Conservation (phyloP, 2,888 invertebrate species). For the Apotomis betuletana region DNA sequence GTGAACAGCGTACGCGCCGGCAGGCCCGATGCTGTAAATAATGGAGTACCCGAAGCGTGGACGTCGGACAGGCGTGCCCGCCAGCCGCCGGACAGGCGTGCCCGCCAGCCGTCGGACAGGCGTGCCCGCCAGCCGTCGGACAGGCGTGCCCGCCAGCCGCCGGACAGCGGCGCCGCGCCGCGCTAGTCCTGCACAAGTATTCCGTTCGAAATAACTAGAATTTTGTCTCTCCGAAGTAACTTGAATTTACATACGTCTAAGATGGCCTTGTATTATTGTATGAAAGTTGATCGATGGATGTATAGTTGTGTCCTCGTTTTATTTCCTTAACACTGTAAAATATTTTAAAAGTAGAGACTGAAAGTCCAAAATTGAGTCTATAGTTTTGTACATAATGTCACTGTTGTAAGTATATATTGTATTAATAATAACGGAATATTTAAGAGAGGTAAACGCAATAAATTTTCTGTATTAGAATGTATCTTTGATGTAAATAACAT, state of each 20-base stretch:
- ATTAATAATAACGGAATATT: constrained; percentile 74
- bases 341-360: constrained; percentile 80
- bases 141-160: constrained; percentile 4
- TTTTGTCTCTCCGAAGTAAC: constrained; percentile 53
- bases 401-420: constrained; percentile 80
- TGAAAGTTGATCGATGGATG: constrained; percentile 57
- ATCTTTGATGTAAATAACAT: constrained; percentile 72
- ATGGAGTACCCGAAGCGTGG: neutral
- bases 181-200: constrained; percentile 39
- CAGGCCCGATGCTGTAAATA: neutral
- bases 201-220: constrained; percentile 49
- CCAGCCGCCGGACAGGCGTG: constrained; percentile 5
- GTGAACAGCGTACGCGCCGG: constrained; percentile 7
- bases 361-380: constrained; percentile 83
- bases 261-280: constrained; percentile 77
- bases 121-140: neutral
- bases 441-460: constrained; percentile 80
- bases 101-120: constrained; percentile 4
- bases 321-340: constrained; percentile 67
- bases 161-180: constrained; percentile 13
- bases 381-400: constrained; percentile 81
- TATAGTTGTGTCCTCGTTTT: constrained; percentile 65
- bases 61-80: neutral
- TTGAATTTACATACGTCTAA: constrained; percentile 57
- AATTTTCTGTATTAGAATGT: constrained; percentile 78